Evolutionary conservation across 1,140 invertebrate species (phyloP), one percentile per base, ranked within the genome.

Genomic region (Diploscapter pachys): DNA sequence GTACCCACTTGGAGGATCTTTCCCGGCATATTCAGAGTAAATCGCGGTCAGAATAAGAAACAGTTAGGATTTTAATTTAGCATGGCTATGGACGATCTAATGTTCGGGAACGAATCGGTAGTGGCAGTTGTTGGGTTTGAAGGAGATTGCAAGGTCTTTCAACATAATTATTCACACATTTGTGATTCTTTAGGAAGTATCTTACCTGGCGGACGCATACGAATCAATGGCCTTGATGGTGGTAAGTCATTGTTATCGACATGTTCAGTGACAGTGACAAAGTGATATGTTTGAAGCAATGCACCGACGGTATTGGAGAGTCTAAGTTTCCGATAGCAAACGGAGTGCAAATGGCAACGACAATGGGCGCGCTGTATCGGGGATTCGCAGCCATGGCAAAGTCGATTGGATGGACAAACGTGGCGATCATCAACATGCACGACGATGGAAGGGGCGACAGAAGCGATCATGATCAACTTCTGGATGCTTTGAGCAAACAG

Each of bases 221-320:
- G 68, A 70, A 13, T 56, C 68, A 61, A 3, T 59, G 4, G 63
- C 56, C 53, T 9, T 70, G 8, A 56, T 70, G 51, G 68, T 70
- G 68, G 68, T 70, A 61, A 13, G 11, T 3, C 4, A 31, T 4
- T 11, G 3, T 4, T 70, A 3, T n/a, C n/a, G 53, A 4, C 8
- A 50, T 61, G 8, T 5, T 49, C 2, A 57, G 9, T 49, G 6
- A 4, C 31, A 31, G 1, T 31, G 31, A 31, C 31, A 31, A 69
- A 51, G 52, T 4, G 3, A 0, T 31, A 3, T 4, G 48, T 0
- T 49, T 72, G 54, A 13, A 72, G 71, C 56, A 63, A 4, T 72
- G 71, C 61, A 5, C 11, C 9, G 71, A 63, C 56, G 54, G 65
- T 63, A 63, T 72, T 2, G 71, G 71, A 72, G 71, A 72, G 9